These are phyloP conservation scores for Aphelinus atriplicis DNA, from an alignment of 1,140 invertebrate species.

Conservation along the genomic window DNA sequence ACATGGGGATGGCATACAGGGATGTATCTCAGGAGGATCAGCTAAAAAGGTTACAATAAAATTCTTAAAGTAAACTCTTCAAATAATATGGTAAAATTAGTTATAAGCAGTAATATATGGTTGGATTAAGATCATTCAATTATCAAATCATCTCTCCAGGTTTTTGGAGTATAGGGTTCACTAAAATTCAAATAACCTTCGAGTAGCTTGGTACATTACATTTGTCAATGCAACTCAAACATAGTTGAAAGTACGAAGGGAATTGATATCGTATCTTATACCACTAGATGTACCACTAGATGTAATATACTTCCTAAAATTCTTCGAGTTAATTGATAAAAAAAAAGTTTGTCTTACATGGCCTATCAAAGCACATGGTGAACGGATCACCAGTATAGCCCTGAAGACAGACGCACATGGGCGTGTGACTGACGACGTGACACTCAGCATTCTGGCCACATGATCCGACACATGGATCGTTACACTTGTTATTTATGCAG, in stretches of 20 bases:
- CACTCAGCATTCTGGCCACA: slow-evolving; percentile 73
- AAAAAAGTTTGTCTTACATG: slow-evolving; percentile 55
- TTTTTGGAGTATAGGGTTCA: no score
- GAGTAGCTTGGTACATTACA: no score
- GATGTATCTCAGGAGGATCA: slow-evolving; percentile 21
- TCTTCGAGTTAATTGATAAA: slow-evolving; percentile 39
- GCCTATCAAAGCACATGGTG: slow-evolving; percentile 66
- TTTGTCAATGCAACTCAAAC: no score
- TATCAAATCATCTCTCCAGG: no score
- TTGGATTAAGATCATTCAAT: no score
- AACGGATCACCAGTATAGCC: slow-evolving; percentile 77
- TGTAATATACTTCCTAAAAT: neutral
- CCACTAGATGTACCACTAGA: neutral
- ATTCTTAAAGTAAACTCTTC: neutral
- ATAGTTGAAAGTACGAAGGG: neutral
- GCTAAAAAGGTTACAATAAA: slow-evolving; percentile 12
- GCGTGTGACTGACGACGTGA: slow-evolving; percentile 71
- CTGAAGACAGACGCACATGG: slow-evolving; percentile 71
- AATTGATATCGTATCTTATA: neutral
- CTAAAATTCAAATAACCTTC: no score
- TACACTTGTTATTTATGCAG: slow-evolving; percentile 72
- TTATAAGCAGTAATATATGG: no score
- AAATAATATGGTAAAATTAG: neutral
- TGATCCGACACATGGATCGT: slow-evolving; percentile 76
- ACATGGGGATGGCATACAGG: slow-evolving; percentile 58